These are phyloP conservation scores for Leiothrix lutea DNA, from an alignment of 2,113 vertebrate genomes.

Conservation along the genomic window DNA sequence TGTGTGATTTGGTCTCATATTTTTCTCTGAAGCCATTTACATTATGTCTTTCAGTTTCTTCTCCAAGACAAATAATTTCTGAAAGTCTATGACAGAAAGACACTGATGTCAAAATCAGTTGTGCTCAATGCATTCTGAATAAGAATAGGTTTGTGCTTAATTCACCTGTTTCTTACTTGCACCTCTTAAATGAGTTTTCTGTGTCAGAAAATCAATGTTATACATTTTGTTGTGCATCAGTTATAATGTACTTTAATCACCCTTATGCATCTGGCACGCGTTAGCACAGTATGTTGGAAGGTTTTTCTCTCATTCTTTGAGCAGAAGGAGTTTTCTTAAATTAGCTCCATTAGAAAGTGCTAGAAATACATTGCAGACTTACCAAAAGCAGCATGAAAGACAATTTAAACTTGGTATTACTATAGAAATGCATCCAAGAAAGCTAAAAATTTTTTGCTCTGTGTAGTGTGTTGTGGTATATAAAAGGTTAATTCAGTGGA, in stretches of 20 bases:
- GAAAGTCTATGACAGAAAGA: neutral
- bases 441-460: neutral
- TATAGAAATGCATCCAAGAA: neutral
- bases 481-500: neutral
- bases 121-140: neutral
- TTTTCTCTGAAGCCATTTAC: neutral
- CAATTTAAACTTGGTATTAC: neutral
- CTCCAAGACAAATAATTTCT: neutral
- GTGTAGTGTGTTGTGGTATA: neutral
- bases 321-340: neutral
- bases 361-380: neutral
- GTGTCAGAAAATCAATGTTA: slow-evolving; percentile 16
- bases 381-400: neutral
- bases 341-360: neutral
- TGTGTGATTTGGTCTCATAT: neutral
- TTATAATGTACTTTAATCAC: neutral
- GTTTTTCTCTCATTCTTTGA: neutral
- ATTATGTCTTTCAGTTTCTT: neutral
- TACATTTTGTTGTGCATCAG: neutral
- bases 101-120: neutral
- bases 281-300: neutral
- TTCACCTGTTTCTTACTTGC: neutral
- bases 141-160: neutral
- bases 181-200: neutral
- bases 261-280: neutral